These are phyloP conservation scores for Grapholita molesta DNA, from an alignment of 1,140 invertebrate genomes.

Conservation along the genomic window DNA sequence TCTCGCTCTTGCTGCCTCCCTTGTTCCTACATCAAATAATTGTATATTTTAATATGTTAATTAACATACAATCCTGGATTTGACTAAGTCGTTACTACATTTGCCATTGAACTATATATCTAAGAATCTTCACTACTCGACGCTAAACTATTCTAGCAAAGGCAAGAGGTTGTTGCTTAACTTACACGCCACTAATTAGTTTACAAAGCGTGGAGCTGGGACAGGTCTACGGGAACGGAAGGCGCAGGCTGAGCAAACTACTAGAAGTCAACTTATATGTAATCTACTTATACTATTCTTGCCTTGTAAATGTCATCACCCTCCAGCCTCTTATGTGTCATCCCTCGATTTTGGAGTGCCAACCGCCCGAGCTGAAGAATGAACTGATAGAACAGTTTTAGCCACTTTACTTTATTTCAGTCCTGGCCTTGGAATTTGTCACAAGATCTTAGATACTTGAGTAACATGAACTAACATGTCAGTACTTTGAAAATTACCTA, in stretches of 20 bases:
- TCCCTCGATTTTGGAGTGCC: constrained; percentile 48
- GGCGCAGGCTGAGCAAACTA: background rate
- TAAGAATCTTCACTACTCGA: too few relatives aligned
- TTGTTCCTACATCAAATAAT: constrained; percentile 26
- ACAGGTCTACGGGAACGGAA: background rate
- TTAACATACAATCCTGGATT: background rate
- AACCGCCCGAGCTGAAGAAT: constrained; percentile 48
- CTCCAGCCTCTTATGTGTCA: constrained; percentile 48
- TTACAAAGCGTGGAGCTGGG: constrained; percentile 13
- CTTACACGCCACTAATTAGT: background rate
- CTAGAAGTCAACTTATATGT: constrained; percentile 18
- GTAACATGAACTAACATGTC: background rate
- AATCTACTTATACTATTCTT: constrained; percentile 27
- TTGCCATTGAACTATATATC: too few relatives aligned
- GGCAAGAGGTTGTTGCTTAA: background rate
- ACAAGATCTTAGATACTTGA: background rate
- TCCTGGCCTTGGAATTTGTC: background rate
- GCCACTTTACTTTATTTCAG: background rate
- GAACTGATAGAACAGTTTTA: constrained; percentile 35
- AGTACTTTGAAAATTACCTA: too few relatives aligned
- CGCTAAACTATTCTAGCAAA: too few relatives aligned
- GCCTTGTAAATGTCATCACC: constrained; percentile 41
- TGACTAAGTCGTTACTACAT: too few relatives aligned
- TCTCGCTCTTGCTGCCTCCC: constrained; percentile 15
- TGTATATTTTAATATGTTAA: background rate